Evolutionary conservation across 2,888 invertebrate species (phyloP).

Genomic region (Dugesia japonica): DNA sequence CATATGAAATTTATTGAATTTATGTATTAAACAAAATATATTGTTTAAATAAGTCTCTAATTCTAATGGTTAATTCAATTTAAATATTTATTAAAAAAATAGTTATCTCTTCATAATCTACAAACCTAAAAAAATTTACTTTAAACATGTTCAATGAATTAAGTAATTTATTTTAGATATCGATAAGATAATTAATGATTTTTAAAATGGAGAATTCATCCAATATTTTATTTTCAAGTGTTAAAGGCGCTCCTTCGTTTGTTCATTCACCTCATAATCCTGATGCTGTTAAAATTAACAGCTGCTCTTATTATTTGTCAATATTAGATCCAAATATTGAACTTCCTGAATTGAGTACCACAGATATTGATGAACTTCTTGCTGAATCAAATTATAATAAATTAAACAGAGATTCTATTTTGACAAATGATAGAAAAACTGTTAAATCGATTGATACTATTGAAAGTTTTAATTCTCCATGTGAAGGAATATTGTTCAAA

Average conservation of each 20-base stretch:
- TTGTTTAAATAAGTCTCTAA: no score
- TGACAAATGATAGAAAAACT: background rate
- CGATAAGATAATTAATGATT: no score
- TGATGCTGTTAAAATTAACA: background rate
- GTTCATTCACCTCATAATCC: background rate
- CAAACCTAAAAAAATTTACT: no score
- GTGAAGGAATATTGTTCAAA: conserved; percentile 1
- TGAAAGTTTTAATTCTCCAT: background rate
- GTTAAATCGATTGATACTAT: background rate
- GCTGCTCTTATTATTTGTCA: background rate
- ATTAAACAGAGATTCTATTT: background rate
- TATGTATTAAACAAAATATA: no score
- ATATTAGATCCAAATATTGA: conserved; percentile 22
- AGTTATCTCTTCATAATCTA: no score
- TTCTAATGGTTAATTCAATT: no score
- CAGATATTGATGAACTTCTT: conserved; percentile 6
- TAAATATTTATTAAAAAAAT: no score
- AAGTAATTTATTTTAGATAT: no score
- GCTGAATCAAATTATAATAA: background rate
- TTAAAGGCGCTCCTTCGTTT: background rate
- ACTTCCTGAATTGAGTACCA: conserved; percentile 7
- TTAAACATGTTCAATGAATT: no score
- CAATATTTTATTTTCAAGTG: background rate
- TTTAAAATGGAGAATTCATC: background rate
- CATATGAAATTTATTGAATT: no score